Evolutionary conservation across 2,888 invertebrate species (phyloP), one percentile per base, ranked within the genome.

Genomic region (Drosophila borealis): DNA sequence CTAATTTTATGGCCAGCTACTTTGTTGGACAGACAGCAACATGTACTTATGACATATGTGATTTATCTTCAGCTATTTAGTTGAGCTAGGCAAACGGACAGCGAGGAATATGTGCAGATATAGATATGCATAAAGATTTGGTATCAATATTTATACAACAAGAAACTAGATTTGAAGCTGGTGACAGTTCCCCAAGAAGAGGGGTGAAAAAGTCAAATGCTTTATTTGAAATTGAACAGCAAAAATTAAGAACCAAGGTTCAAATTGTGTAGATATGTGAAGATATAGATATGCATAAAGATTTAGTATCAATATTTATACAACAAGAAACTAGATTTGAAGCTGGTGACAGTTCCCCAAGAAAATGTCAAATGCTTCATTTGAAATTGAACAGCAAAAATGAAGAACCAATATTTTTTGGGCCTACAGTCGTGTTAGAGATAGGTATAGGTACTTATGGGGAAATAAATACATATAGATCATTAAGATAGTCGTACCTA

Each of bases 1-100:
- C 36, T 66, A 55, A 66, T 67, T 33, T 42, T 37, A 67, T 44
- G 21, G 41, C 25, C 36, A 14, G 36, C 42, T 44, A 55, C 55
- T 49, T 56, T 64, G 64, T 64, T 13, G 19, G 13, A 33, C 13
- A 10, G 46, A 34, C 51, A 11, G 34, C 13, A 17, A 46, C 36
- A 46, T 14, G 14, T 9, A 17, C 21, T 36, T 14, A 9, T n/a
- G 55, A 14, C 45, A 55, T 19, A 33, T 44, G 33, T 36, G 14
- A 21, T 37, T 48, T 56, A 48, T 56, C 14, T 46, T 11, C 34
- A 45, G n/a, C 5, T 14, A 2, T 39, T n/a, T 39, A 39, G 39
- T 13, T 37, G n/a, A n/a, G 37, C 37, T 37, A 2, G 25, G 1
- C 25, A n/a, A 37, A n/a, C n/a, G 2, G 37, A 37, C n/a, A 37